phyloP scores from a whole-genome alignment of 2,797 vertebrate species.

The Peromyscus eremicus region DNA sequence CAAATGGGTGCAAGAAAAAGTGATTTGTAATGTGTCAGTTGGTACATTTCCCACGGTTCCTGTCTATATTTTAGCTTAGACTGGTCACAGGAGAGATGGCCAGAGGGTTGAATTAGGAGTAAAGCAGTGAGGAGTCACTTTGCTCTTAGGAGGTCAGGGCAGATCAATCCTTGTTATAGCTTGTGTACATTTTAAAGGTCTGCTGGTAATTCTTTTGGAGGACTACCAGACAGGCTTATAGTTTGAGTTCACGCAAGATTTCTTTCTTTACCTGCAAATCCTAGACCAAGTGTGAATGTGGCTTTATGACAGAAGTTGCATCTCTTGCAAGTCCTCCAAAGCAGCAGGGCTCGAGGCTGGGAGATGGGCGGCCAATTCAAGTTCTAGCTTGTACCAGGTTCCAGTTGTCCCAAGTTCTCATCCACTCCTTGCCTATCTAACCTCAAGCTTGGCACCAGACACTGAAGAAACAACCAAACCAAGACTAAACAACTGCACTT shows the following conservation, averaged over 20 bases:
- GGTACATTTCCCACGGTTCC: conserved; percentile 25
- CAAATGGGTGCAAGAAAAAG: not conserved
- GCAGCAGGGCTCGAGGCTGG: not conserved
- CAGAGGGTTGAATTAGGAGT: not conserved
- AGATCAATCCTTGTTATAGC: not conserved
- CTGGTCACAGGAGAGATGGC: not conserved
- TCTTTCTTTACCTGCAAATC: not conserved
- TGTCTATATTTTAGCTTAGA: conserved; percentile 4
- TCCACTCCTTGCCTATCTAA: not conserved
- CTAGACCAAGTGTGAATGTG: not conserved
- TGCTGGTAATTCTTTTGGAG: not conserved
- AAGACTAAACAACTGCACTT: not conserved
- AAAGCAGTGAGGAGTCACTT: not conserved
- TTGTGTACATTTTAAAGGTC: not conserved
- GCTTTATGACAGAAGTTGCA: conserved; percentile 1
- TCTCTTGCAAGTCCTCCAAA: not conserved
- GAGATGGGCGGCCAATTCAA: not conserved
- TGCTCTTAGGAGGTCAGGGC: not conserved
- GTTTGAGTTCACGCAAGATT: not conserved
- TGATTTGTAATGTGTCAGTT: conserved; percentile 10
- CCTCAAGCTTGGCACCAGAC: not conserved
- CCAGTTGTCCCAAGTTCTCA: not conserved
- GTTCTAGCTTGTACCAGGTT: not conserved
- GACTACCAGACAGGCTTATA: not conserved
- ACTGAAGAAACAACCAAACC: conserved; percentile 18